Conservation (phyloP, 2,888 invertebrate species). For the Drosophila suboccidentalis region DNA sequence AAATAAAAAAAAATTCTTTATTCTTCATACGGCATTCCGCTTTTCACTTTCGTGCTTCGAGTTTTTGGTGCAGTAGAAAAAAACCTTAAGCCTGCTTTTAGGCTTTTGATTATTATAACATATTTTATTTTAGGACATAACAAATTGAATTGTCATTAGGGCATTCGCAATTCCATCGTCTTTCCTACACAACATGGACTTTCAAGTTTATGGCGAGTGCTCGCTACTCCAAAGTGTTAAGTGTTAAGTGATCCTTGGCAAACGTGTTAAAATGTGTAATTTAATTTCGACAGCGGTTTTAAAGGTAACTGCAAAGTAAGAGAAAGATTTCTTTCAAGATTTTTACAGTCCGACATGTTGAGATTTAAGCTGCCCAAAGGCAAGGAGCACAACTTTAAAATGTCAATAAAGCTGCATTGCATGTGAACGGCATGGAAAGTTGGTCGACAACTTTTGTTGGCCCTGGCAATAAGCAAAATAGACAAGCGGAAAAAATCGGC, state of each 20-base stretch:
- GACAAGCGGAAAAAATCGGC: slow-evolving; percentile 69
- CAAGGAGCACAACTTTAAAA: slow-evolving; percentile 48
- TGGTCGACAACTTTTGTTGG: slow-evolving; percentile 40
- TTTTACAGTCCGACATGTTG: slow-evolving; percentile 49
- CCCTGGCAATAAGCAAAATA: slow-evolving; percentile 64
- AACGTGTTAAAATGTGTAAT: slow-evolving; percentile 77
- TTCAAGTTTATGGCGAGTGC: slow-evolving; percentile 44
- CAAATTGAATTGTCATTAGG: not conserved
- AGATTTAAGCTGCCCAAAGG: slow-evolving; percentile 46
- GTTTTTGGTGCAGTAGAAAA: not conserved
- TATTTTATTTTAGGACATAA: not conserved
- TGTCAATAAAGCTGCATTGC: slow-evolving; percentile 43
- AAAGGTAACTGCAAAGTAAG: slow-evolving; percentile 26
- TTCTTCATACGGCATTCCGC: no score
- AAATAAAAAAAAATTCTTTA: no score
- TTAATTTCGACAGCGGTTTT: slow-evolving; percentile 61
- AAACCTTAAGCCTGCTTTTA: not conserved
- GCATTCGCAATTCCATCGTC: not conserved
- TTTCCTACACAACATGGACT: not conserved
- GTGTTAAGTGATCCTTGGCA: slow-evolving; percentile 62
- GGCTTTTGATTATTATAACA: not conserved
- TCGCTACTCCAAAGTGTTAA: slow-evolving; percentile 46
- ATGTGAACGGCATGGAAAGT: slow-evolving; percentile 36
- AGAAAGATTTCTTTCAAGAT: slow-evolving; percentile 23
- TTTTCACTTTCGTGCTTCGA: no score